Percentiles rank a stretch among this genome's conserved stretches.
phyloP scores from a whole-genome alignment of 2,113 vertebrate species.

The Lasiurus borealis region DNA sequence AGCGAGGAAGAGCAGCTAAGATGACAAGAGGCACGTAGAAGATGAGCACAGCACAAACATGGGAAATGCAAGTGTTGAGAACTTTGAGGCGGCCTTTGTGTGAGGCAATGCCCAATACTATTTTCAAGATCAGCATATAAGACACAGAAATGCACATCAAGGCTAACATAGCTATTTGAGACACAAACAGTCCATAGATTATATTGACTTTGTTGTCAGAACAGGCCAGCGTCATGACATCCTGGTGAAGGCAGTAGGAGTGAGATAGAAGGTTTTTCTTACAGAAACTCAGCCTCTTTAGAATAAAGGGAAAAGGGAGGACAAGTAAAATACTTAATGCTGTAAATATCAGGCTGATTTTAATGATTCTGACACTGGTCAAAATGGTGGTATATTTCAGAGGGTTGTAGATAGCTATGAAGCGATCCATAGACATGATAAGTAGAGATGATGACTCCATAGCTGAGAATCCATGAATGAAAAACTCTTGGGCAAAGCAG shows the following conservation, averaged over 20 bases:
- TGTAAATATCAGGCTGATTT: neutral
- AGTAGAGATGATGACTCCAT: conserved; percentile 68
- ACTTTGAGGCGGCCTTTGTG: conserved; percentile 48
- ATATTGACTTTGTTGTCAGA: conserved; percentile 63
- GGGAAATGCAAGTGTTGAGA: conserved; percentile 67
- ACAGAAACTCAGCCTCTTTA: conserved; percentile 60
- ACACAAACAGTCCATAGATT: conserved; percentile 63
- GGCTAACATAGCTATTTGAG: conserved; percentile 49
- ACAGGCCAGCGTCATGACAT: conserved; percentile 66
- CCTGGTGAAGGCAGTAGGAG: conserved; percentile 72
- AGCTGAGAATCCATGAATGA: conserved; percentile 70
- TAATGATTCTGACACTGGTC: conserved; percentile 3
- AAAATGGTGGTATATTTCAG: conserved; percentile 59
- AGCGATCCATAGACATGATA: conserved; percentile 61
- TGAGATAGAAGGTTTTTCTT: conserved; percentile 63
- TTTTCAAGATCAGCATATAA: conserved; percentile 57
- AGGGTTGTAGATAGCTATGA: conserved; percentile 64
- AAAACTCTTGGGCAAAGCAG: conserved; percentile 78
- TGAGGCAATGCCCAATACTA: conserved; percentile 46
- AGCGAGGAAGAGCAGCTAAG: too few species aligned
- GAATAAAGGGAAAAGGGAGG: conserved; percentile 62
- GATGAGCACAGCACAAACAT: conserved; percentile 65
- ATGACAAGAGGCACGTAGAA: conserved; percentile 16
- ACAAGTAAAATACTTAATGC: neutral
- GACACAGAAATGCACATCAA: conserved; percentile 56